Evolutionary conservation across 2,797 vertebrate species (phyloP), one percentile per base, ranked within the genome.

Genomic region (Florisuga fusca): DNA sequence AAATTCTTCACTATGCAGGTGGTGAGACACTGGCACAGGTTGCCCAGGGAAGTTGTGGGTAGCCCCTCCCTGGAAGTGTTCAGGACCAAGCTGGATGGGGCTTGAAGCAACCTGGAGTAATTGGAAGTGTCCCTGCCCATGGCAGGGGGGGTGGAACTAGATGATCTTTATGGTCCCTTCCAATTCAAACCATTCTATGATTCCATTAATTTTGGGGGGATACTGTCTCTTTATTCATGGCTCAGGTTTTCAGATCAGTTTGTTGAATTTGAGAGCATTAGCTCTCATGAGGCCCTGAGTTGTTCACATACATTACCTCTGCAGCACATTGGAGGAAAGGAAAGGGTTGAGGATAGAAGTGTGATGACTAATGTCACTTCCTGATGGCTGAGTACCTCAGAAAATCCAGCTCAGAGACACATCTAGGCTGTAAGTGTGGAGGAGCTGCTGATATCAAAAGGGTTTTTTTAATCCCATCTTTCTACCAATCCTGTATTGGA

Each of bases 251-350:
- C 38, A 41, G 33, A 6, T 67, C 4, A 16, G 5, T 72, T 50
- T 76, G 82, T 7, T 16, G 29, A 48, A 78, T 45, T 9, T 9
- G 38, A 12, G 4, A 34, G n/a, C 38, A 15, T 25, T 0, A 12
- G 36, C 10, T 54, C 55, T 41, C 19, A 7, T 0, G 2, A 45
- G 26, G 3, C 62, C 21, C 58, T 15, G 6, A 29, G 57, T 1
- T 33, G 21, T 45, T 19, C 12, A 11, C 1, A 0, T 19, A 29
- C 27, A 8, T 2, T 26, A 4, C 23, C 58, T 34, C 46, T 83
- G 53, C 54, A 86, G 22, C 20, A 38, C 1, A 0, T 0, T 3
- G 5, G 4, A 23, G 34, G 43, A 43, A 83, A 46, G 10, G 21
- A 6, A 43, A 72, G 21, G 9, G 9, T 0, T 57, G 41, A 71